phyloP scores from a whole-genome alignment of 2,113 vertebrate species.

The Scolopax mira region DNA sequence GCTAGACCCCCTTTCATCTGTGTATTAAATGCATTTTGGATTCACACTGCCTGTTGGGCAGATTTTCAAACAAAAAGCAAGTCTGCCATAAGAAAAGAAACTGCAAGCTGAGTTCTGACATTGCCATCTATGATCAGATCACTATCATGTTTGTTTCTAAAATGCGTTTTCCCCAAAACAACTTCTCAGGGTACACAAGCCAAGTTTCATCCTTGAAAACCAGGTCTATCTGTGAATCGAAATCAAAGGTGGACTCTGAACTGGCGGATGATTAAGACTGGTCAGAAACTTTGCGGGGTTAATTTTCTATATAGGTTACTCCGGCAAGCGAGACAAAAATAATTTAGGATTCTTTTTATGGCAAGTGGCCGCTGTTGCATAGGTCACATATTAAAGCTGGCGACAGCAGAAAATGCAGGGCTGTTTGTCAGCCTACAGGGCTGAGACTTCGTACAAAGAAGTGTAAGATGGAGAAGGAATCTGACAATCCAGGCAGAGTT shows the following conservation, averaged over 20 bases:
- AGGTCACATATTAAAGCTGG: not conserved
- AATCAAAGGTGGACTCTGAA: not conserved
- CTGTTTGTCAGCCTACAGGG: not conserved
- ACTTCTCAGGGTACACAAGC: not conserved
- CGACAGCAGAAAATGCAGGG: not conserved
- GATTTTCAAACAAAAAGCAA: not conserved
- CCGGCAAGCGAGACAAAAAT: not conserved
- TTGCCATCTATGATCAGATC: not conserved
- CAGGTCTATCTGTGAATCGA: not conserved
- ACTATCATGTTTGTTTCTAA: not conserved
- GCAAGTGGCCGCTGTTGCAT: not conserved
- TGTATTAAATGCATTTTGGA: not conserved
- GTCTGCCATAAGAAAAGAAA: not conserved
- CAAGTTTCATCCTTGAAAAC: conserved; percentile 30
- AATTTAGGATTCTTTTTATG: not conserved
- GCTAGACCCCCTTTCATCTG: not conserved
- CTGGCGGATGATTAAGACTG: not conserved
- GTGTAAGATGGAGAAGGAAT: not conserved
- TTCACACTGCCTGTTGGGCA: not conserved
- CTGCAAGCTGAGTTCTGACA: not conserved
- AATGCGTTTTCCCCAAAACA: not conserved
- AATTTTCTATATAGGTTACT: not conserved
- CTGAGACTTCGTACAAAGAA: not conserved
- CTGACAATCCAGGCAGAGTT: not conserved
- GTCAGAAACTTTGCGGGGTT: not conserved